Percentiles rank a stretch among this genome's conserved stretches.
phyloP scores from a whole-genome alignment of 2,888 invertebrate species.

The Rhagophthalmus giganteus region DNA sequence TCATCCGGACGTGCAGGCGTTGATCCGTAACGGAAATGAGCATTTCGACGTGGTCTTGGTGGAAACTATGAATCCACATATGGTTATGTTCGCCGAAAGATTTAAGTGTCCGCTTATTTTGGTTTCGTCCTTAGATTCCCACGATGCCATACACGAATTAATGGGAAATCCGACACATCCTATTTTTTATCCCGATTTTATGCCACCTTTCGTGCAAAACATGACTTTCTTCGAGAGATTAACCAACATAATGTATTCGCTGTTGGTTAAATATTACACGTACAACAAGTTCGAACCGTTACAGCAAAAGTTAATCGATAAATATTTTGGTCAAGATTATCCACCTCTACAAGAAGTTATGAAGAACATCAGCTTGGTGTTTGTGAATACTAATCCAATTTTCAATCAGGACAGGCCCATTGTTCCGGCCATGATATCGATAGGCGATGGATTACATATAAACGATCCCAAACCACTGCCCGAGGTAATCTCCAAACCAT shows the following conservation, averaged over 20 bases:
- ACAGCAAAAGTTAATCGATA: not conserved
- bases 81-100: slow-evolving; percentile 59
- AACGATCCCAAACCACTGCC: slow-evolving; percentile 50
- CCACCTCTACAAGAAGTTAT: slow-evolving; percentile 36
- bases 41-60: slow-evolving; percentile 64
- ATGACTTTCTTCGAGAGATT: slow-evolving; percentile 2
- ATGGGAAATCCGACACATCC: slow-evolving; percentile 61
- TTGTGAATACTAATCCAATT: slow-evolving; percentile 53
- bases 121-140: slow-evolving; percentile 58
- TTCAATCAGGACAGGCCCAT: slow-evolving; percentile 50
- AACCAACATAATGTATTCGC: not conserved
- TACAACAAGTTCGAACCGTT: not conserved
- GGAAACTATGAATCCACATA: slow-evolving; percentile 57
- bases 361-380: slow-evolving; percentile 48
- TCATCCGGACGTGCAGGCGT: slow-evolving; percentile 41
- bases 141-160: slow-evolving; percentile 57
- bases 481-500: slow-evolving; percentile 44
- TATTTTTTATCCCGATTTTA: slow-evolving; percentile 58
- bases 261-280: not conserved
- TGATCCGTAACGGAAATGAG: slow-evolving; percentile 47
- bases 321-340: slow-evolving; percentile 35
- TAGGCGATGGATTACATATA: slow-evolving; percentile 53
- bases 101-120: slow-evolving; percentile 61
- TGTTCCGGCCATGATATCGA: slow-evolving; percentile 50
- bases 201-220: slow-evolving; percentile 22